phyloP scores from a whole-genome alignment of 2,113 vertebrate species.

The Miniopterus natalensis region DNA sequence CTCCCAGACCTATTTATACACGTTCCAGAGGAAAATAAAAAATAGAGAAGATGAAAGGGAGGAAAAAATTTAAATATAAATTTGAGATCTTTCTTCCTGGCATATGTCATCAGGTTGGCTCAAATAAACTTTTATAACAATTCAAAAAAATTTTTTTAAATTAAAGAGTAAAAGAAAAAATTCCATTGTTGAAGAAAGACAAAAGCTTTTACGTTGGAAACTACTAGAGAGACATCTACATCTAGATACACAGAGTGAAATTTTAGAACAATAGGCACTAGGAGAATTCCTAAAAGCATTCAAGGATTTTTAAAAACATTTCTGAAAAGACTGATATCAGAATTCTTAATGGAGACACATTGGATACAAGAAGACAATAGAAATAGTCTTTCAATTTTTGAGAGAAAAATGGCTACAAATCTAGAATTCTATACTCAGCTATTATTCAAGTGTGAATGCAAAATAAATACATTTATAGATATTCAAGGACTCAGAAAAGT shows the following conservation, averaged over 20 bases:
- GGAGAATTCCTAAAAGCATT: not conserved
- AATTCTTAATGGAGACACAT: not conserved
- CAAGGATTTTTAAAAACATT: not conserved
- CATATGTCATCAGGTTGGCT: not conserved
- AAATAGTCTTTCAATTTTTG: not conserved
- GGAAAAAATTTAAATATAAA: not conserved
- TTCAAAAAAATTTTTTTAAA: not conserved
- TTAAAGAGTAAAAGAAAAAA: not conserved
- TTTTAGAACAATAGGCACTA: not conserved
- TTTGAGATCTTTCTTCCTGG: not conserved
- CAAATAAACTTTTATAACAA: not conserved
- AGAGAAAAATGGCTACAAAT: conserved; percentile 16
- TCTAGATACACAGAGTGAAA: not conserved
- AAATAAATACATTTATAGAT: conserved; percentile 36
- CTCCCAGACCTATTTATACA: not conserved
- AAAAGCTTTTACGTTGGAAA: not conserved
- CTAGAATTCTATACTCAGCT: not conserved
- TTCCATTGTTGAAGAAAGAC: not conserved
- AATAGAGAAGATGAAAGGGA: not conserved
- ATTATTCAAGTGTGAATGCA: not conserved
- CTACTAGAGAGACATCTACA: not conserved
- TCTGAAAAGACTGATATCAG: not conserved
- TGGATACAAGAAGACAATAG: not conserved
- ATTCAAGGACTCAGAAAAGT: conserved; percentile 27
- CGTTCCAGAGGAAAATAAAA: not conserved